Percentiles rank a stretch among this genome's conserved stretches.
These are phyloP conservation scores for Cervus canadensis DNA, from an alignment of 2,113 vertebrate species.

Conservation along the genomic window DNA sequence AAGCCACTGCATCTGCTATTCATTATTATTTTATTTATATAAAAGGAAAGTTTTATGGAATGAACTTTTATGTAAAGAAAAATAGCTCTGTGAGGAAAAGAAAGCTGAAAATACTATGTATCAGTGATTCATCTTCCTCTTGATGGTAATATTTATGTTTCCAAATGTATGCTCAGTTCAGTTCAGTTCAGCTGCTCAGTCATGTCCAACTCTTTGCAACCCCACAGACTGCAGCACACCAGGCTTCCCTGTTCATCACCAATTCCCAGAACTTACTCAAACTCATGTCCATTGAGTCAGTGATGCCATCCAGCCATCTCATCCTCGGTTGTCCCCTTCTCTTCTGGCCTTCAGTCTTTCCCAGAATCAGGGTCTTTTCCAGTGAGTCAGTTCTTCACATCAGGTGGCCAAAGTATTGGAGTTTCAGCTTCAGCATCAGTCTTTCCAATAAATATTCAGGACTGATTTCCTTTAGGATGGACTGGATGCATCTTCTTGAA, in stretches of 20 bases:
- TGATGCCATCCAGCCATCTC: not conserved
- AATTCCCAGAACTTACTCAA: not conserved
- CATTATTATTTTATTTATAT: not conserved
- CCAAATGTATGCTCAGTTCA: not conserved
- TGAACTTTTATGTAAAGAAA: slow-evolving; percentile 23
- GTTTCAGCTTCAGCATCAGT: not conserved
- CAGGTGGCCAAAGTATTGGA: not conserved
- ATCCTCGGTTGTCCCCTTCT: not conserved
- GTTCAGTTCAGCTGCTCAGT: too few species aligned
- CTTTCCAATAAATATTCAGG: not conserved
- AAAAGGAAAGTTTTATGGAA: slow-evolving; percentile 20
- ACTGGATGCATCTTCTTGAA: not conserved
- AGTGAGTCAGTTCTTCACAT: not conserved
- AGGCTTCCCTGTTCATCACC: not conserved
- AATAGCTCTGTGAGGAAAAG: not conserved
- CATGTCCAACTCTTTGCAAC: not conserved
- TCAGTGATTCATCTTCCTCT: not conserved
- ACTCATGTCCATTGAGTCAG: not conserved
- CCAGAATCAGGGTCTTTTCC: not conserved
- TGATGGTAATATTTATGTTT: slow-evolving; percentile 7
- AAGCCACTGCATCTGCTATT: not conserved
- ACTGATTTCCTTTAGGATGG: not conserved
- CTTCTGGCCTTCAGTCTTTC: not conserved
- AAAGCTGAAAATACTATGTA: not conserved
- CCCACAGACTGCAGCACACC: not conserved